A percentile compares a stretch with the other conserved stretches of the same genome.
Conservation (phyloP, 2,113 vertebrate genomes). For the Pachycephala philippinensis region DNA sequence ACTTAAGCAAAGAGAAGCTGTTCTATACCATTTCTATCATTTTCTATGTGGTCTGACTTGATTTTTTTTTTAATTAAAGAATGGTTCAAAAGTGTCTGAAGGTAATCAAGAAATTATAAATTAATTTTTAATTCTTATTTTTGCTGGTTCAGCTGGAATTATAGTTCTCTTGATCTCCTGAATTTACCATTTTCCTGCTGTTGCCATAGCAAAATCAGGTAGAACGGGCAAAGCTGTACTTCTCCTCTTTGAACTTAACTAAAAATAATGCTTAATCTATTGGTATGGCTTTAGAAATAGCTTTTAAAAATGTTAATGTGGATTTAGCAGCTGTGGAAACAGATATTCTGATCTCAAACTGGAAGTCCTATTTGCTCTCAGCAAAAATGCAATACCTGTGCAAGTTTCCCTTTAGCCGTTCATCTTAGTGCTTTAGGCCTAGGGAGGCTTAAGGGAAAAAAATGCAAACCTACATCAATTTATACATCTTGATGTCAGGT, state of each 20-base stretch:
- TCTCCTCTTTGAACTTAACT: constrained; percentile 55
- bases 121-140: constrained; percentile 54
- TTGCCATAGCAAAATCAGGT: constrained; percentile 58
- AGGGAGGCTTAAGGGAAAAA: not conserved
- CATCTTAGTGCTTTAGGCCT: not conserved
- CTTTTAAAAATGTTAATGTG: constrained; percentile 54
- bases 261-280: constrained; percentile 66
- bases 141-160: constrained; percentile 47
- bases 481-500: not conserved
- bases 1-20: constrained; percentile 31
- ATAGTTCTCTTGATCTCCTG: constrained; percentile 22
- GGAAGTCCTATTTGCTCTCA: not conserved
- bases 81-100: not conserved
- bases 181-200: constrained; percentile 33
- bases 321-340: constrained; percentile 14
- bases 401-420: not conserved
- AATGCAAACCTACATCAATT: not conserved
- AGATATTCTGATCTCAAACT: not conserved
- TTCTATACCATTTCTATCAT: not conserved
- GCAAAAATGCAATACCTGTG: not conserved
- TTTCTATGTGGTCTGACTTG: not conserved
- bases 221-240: not conserved
- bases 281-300: constrained; percentile 42
- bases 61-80: constrained; percentile 38
- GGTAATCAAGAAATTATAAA: constrained; percentile 32